These are phyloP conservation scores for Gymnothorax reevesii DNA, from an alignment of 2,797 vertebrate species.

Conservation along the genomic window DNA sequence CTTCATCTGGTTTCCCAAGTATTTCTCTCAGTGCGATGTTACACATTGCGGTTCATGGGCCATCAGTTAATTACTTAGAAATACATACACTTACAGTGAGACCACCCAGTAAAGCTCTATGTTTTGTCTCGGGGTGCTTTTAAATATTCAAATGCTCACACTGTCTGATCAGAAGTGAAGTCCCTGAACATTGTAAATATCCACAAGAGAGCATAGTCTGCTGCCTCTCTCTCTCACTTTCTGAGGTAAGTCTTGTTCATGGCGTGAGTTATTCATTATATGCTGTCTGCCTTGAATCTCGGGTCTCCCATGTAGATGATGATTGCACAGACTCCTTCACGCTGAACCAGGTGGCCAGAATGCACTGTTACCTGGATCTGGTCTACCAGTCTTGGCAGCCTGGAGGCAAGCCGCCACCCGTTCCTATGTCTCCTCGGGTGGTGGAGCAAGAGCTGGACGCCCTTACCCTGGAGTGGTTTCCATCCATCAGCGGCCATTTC, in stretches of 20 bases:
- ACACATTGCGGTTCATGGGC: neutral
- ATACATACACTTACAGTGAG: neutral
- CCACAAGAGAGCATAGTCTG: neutral
- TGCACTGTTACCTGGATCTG: conserved; percentile 98
- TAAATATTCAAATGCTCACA: neutral
- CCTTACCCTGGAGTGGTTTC: conserved; percentile 92
- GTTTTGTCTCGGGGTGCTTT: neutral
- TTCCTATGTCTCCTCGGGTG: conserved; percentile 88
- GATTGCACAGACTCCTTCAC: conserved; percentile 97
- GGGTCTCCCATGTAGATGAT: conserved; percentile 76
- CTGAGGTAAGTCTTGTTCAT: neutral
- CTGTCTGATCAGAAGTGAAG: neutral
- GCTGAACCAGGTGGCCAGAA: conserved; percentile 94
- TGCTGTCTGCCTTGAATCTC: neutral
- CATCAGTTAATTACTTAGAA: neutral
- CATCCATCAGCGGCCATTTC: conserved; percentile 88
- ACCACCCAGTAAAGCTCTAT: conserved; percentile 9
- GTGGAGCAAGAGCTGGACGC: conserved; percentile 79
- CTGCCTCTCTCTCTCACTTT: neutral
- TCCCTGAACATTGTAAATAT: neutral
- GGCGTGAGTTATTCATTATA: neutral
- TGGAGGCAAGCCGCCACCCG: conserved; percentile 80
- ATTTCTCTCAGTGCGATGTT: neutral
- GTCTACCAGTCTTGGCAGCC: conserved; percentile 95
- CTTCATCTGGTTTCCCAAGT: neutral